Conservation (phyloP, 2,888 invertebrate species). For the Morpho deidamia region DNA sequence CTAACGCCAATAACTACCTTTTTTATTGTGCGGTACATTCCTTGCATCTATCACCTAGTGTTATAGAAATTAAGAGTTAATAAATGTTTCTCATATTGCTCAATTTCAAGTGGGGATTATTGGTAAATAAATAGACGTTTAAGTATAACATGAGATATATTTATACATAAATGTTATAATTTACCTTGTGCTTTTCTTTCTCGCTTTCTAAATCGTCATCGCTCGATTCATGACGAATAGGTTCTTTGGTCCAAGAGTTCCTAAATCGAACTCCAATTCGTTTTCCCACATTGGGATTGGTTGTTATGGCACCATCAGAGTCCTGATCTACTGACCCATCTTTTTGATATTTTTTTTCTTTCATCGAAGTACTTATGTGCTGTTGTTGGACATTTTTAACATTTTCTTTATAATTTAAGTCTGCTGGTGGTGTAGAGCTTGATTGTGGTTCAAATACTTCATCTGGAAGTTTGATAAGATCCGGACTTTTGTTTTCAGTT, state of each 20-base stretch:
- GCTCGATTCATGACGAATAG: slow-evolving; percentile 46
- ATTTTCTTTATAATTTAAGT: background rate
- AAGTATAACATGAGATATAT: slow-evolving; percentile 1
- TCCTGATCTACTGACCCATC: slow-evolving; percentile 55
- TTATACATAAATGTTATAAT: slow-evolving; percentile 1
- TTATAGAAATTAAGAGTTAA: slow-evolving; percentile 36
- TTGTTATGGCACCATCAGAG: slow-evolving; percentile 52
- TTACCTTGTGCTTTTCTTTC: slow-evolving; percentile 62
- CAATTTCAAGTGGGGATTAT: background rate
- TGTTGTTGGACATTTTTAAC: slow-evolving; percentile 5
- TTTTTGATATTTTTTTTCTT: slow-evolving; percentile 44
- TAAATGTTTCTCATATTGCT: slow-evolving; percentile 25
- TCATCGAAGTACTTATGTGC: slow-evolving; percentile 2
- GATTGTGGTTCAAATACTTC: slow-evolving; percentile 7
- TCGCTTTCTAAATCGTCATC: slow-evolving; percentile 54
- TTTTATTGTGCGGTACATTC: slow-evolving; percentile 41
- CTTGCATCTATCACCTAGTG: slow-evolving; percentile 54
- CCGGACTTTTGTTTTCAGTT: slow-evolving; percentile 7
- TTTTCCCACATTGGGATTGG: slow-evolving; percentile 50
- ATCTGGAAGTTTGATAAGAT: slow-evolving; percentile 3
- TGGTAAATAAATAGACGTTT: slow-evolving; percentile 17
- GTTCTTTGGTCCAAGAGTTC: slow-evolving; percentile 55
- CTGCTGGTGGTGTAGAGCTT: slow-evolving; percentile 9
- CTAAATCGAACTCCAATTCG: slow-evolving; percentile 61
- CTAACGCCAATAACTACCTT: slow-evolving; percentile 43